phyloP scores from a whole-genome alignment of 2,113 vertebrate genomes.

The Sula dactylatra region DNA sequence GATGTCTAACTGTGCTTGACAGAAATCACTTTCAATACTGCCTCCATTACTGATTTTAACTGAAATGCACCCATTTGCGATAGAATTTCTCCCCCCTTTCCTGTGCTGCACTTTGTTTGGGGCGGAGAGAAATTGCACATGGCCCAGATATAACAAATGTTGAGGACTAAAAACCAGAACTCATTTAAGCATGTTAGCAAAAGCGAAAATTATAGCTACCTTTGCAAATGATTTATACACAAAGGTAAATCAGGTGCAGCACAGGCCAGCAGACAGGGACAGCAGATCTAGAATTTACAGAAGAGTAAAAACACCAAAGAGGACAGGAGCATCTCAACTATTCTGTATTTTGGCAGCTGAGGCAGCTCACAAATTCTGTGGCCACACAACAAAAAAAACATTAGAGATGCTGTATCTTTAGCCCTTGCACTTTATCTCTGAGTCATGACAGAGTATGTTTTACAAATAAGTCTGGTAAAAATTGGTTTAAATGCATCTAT shows the following conservation, averaged over 20 bases:
- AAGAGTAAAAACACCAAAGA: not conserved
- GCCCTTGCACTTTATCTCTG: not conserved
- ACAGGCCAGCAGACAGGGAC: not conserved
- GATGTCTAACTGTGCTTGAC: not conserved
- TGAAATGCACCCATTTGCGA: not conserved
- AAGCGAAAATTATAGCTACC: not conserved
- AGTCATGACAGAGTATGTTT: not conserved
- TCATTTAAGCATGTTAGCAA: not conserved
- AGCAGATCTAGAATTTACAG: not conserved
- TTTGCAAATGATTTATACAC: not conserved
- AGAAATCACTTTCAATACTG: not conserved
- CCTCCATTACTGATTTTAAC: not conserved
- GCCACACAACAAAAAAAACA: not conserved
- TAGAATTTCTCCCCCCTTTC: too few relatives aligned
- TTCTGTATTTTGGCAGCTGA: not conserved
- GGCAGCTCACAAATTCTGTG: not conserved
- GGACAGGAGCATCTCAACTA: not conserved
- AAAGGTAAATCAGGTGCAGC: not conserved
- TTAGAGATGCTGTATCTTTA: not conserved
- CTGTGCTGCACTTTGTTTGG: not conserved
- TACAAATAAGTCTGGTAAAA: not conserved
- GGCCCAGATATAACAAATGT: not conserved
- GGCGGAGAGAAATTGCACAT: not conserved
- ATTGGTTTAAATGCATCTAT: not conserved
- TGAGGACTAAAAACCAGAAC: not conserved